These are phyloP conservation scores for Scopus umbretta DNA, from an alignment of 2,113 vertebrate genomes.

Conservation along the genomic window DNA sequence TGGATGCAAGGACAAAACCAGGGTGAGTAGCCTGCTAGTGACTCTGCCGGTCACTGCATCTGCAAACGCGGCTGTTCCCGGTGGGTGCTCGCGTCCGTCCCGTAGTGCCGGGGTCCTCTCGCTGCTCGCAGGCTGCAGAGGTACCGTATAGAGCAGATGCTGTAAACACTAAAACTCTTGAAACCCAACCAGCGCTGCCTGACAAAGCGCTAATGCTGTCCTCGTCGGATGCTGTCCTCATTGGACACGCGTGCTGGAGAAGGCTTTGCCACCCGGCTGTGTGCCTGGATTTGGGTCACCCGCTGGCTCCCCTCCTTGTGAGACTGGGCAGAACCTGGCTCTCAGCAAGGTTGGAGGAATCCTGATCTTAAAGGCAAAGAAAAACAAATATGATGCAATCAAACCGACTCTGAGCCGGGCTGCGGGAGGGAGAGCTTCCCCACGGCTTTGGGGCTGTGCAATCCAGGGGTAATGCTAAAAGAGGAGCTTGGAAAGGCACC, in stretches of 20 bases:
- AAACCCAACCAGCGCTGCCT: fast-evolving
- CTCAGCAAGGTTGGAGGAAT: neutral
- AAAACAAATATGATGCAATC: neutral
- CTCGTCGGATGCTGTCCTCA: neutral
- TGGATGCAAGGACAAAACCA: constrained; percentile 63
- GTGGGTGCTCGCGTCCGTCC: neutral
- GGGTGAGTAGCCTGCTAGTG: constrained; percentile 31
- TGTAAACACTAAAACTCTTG: neutral
- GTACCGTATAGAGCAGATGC: neutral
- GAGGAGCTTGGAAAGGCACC: neutral
- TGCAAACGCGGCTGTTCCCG: neutral
- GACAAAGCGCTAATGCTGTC: fast-evolving
- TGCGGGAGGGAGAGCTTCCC: neutral
- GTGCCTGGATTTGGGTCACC: neutral
- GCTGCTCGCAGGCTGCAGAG: neutral
- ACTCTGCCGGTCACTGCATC: neutral
- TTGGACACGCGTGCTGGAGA: fast-evolving
- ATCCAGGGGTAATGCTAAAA: neutral
- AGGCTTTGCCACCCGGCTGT: neutral
- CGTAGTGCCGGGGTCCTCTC: neutral
- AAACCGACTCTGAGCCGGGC: neutral
- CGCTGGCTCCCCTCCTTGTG: fast-evolving
- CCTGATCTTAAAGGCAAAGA: neutral
- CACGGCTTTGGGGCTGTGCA: neutral
- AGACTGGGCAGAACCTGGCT: neutral